Conservation (phyloP, 2,113 vertebrate genomes). For the Odontesthes bonariensis region DNA sequence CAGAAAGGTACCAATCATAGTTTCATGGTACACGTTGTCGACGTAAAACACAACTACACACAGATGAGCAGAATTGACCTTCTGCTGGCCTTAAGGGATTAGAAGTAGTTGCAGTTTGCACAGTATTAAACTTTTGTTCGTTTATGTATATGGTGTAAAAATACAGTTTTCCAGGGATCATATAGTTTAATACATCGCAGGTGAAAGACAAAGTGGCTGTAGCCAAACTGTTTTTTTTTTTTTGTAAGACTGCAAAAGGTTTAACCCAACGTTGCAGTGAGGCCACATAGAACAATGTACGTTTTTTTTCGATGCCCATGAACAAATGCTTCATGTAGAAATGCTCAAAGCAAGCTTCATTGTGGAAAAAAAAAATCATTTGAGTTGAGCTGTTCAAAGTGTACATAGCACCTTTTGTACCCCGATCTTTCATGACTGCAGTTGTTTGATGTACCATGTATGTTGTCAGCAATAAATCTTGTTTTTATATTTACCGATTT, state of each 20-base stretch:
- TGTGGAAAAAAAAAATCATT: background rate
- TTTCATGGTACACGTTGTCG: conserved; percentile 54
- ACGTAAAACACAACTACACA: conserved; percentile 47
- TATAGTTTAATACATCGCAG: conserved; percentile 35
- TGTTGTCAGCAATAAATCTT: conserved; percentile 70
- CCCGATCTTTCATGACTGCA: conserved; percentile 26
- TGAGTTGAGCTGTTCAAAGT: conserved; percentile 11
- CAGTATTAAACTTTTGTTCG: conserved; percentile 66
- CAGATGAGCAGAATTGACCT: conserved; percentile 59
- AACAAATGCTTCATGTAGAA: background rate
- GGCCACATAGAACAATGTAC: conserved; percentile 22
- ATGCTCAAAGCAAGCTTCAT: background rate
- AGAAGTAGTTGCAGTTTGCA: conserved; percentile 77
- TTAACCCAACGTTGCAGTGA: conserved; percentile 13
- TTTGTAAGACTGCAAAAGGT: conserved; percentile 20
- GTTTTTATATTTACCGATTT: conserved; percentile 59
- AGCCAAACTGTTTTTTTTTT: conserved; percentile 19
- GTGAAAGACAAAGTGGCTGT: conserved; percentile 22
- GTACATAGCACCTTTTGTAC: conserved; percentile 46
- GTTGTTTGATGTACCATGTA: conserved; percentile 43
- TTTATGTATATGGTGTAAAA: conserved; percentile 77
- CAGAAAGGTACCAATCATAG: conserved; percentile 43
- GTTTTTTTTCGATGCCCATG: background rate
- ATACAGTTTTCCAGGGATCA: conserved; percentile 45
- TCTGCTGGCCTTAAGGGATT: conserved; percentile 60